Evolutionary conservation across 2,888 invertebrate species (phyloP).

Genomic region (Bellardia pandia): DNA sequence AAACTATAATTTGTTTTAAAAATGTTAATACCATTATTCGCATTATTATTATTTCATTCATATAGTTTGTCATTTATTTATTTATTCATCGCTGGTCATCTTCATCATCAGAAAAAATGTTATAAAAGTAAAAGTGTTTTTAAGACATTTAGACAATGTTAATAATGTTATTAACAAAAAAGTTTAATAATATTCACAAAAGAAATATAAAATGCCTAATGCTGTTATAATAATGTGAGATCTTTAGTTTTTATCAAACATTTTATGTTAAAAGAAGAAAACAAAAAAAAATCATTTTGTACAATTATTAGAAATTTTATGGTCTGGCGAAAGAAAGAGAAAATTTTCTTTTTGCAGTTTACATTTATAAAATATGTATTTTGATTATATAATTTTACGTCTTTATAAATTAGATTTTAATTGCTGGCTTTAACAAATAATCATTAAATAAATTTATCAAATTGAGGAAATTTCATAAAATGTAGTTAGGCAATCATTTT

Average conservation of each 20-base stretch:
- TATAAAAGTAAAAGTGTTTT: slow-evolving; percentile 61
- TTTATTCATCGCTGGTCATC: slow-evolving; percentile 35
- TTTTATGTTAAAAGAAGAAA: slow-evolving; percentile 16
- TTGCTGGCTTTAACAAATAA: not conserved
- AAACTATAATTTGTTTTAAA: slow-evolving; percentile 22
- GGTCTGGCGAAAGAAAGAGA: slow-evolving; percentile 14
- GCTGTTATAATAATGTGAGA: slow-evolving; percentile 24
- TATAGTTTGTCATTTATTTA: slow-evolving; percentile 9
- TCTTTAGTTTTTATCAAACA: not conserved
- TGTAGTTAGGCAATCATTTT: not conserved
- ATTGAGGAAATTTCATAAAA: slow-evolving; percentile 3
- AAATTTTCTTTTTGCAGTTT: not conserved
- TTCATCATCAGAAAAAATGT: slow-evolving; percentile 22
- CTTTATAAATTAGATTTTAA: slow-evolving; percentile 27
- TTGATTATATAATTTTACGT: slow-evolving; percentile 24
- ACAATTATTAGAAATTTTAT: slow-evolving; percentile 30
- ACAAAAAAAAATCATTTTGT: not conserved
- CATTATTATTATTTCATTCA: slow-evolving; percentile 45
- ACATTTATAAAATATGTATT: not conserved
- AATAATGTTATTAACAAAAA: slow-evolving; percentile 19
- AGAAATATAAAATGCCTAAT: slow-evolving; percentile 17
- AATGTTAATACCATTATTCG: slow-evolving; percentile 44
- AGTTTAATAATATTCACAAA: slow-evolving; percentile 32
- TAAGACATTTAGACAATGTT: not conserved
- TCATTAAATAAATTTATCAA: not conserved